These are phyloP conservation scores for Pangasius macronema DNA, from an alignment of 2,797 vertebrate species.

Conservation along the genomic window DNA sequence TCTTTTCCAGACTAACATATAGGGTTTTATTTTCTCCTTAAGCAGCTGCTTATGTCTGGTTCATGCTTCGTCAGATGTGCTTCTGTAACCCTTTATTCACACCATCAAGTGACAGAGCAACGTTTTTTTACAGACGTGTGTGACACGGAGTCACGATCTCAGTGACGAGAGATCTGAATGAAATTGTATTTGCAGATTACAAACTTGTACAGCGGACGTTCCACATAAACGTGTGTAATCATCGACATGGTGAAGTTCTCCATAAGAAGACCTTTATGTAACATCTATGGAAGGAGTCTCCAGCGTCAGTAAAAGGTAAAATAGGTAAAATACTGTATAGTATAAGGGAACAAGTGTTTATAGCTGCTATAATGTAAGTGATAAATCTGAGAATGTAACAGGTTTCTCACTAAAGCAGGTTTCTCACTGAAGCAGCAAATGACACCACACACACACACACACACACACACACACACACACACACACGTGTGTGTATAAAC, in stretches of 20 bases:
- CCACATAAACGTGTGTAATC: not conserved
- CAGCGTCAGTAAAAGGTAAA: not conserved
- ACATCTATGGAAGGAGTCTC: not conserved
- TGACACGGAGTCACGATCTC: not conserved
- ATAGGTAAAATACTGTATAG: not conserved
- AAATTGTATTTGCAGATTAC: too few relatives aligned
- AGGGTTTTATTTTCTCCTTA: too few relatives aligned
- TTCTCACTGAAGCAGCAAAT: not conserved
- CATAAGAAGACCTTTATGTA: not conserved
- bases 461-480: slow-evolving; percentile 2
- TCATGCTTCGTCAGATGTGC: not conserved
- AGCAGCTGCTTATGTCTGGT: too few relatives aligned
- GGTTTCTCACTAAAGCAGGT: not conserved
- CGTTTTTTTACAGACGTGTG: not conserved
- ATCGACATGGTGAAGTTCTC: not conserved
- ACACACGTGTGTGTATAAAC: not conserved
- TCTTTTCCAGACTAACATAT: too few relatives aligned
- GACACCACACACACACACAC: not conserved
- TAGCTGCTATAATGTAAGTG: too few relatives aligned
- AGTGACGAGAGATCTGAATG: not conserved
- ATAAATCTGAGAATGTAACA: not conserved
- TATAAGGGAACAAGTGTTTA: not conserved
- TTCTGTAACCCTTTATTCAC: not conserved
- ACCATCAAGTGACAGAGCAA: not conserved
- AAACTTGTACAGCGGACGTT: too few relatives aligned